Base-by-base conservation (phyloP, 2,797 vertebrate genomes). In the Rhinichthys osculus region DNA sequence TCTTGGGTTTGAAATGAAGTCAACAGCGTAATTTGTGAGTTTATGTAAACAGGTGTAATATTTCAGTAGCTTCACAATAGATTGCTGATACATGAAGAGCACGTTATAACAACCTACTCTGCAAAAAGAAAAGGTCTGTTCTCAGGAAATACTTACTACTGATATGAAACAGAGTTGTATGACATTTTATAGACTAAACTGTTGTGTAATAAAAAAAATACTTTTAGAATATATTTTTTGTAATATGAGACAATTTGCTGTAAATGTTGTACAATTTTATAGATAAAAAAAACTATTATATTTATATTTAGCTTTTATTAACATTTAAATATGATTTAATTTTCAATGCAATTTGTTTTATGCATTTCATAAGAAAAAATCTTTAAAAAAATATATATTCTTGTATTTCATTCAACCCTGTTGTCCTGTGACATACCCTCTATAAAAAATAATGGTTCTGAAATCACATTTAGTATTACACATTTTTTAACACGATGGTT, bases 41-140 rank as follows among this genome's bases (percentile, higher is more conserved):
- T 87, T 86, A 30, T 81, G 47, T 87, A 83, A 89, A 87, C 86
- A 87, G 52, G 88, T 83, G 66, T 86, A 74, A 72, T 81, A 74
- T 87, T 87, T 78, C 84, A 83, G 44, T 50, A 33, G 33, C 70
- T 47, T 59, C 54, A 78, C 21, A 83, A 74, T 85, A 81, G 70
- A 16, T 2, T 82, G n/a, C 52, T 44, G n/a, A 62, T 23, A 33
- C 33, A 64, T 4, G 5, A 47, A 64, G 64, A 3, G 7, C 16
- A 7, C 57, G n/a, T 59, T 57, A 35, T n/a, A 23, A 59, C 35
- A 77, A 33, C 2, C 7, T 42, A 16, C 23, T n/a, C 6, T 9
- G 33, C 11, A 9, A 33, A 59, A 62, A 30, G 2, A 66, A 66
- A 33, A 6, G 27, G 14, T 3, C 27, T 33, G 6, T 66, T 66